Evolutionary conservation across 2,113 vertebrate species (phyloP), one percentile per base, ranked within the genome.

Genomic region (Oxyruncus cristatus): DNA sequence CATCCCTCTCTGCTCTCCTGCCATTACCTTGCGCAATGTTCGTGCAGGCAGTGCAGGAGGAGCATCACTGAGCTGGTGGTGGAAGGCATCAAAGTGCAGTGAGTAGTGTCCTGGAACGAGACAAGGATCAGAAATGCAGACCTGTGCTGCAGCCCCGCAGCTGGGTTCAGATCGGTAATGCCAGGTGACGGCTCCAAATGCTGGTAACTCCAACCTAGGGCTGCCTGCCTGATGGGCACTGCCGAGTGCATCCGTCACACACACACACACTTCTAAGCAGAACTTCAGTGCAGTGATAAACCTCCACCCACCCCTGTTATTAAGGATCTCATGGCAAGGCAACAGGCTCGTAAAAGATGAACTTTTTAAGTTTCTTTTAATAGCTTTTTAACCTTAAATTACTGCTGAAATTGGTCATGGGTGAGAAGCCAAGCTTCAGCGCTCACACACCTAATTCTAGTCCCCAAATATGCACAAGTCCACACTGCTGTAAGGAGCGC

Each of bases 51-150:
- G 98, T 75, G 98, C 98, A 1, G 99, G 99, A 86, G 99, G 99
- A 53, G 97, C 98, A 52, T 99, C 99, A 17, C 97, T 99, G 97
- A 99, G 98, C 85, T 99, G 98, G 93, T 99, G 99, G 97, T 99
- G 99, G 98, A 98, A 99, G 89, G 99, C 98, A 97, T 99, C 99
- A 61, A 99, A 99, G 97, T 99, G 99, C 97, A 99, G 98, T 68
- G 99, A 98, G 93, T 99, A 99, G 96, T 99, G 99, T 96, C 99
- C 99, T 99, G 97, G 67, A 97, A 98, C 0, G 84, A 96, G 96
- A 98, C 49, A 98, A 94, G 93, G 95, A 61, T 91, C 83, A 97
- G 72, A 96, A 88, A 89, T 37, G 52, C 41, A 77, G 62, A n/a
- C 72, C 66, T n/a, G 58, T 67, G 78, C 67, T 88, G 59, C 79